Conservation (phyloP, 1,140 invertebrate genomes). For the Aleiodes sp. region DNA sequence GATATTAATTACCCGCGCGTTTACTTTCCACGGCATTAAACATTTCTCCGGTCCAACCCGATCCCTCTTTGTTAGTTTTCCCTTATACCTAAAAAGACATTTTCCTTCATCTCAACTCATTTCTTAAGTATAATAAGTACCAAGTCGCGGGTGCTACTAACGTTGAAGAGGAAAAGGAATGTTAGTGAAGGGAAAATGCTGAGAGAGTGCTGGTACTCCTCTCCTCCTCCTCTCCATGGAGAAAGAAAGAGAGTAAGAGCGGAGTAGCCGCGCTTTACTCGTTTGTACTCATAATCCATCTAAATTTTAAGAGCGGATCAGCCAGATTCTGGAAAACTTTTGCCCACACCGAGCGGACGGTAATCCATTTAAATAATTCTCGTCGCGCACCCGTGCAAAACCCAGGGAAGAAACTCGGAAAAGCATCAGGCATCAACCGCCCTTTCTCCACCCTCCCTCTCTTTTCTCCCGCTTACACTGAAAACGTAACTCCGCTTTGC, state of each 20-base stretch:
- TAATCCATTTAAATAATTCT: conserved; percentile 67
- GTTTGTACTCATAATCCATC: conserved; percentile 63
- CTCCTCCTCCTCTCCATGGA: not conserved
- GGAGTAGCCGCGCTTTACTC: conserved; percentile 19
- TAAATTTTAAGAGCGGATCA: conserved; percentile 65
- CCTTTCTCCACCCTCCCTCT: not conserved
- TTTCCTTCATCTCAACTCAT: conserved; percentile 50
- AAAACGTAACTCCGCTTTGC: conserved; percentile 12
- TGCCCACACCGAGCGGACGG: conserved; percentile 47
- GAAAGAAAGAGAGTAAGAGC: not conserved
- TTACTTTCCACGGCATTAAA: conserved; percentile 66
- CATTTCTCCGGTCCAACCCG: conserved; percentile 60
- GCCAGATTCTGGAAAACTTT: conserved; percentile 55
- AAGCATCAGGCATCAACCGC: not conserved
- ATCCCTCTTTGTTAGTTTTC: conserved; percentile 65
- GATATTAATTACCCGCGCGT: conserved; percentile 65
- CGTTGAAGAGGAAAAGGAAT: conserved; percentile 9
- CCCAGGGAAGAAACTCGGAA: conserved; percentile 43
- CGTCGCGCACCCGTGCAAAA: conserved; percentile 41
- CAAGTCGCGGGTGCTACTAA: conserved; percentile 47
- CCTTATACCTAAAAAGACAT: conserved; percentile 14
- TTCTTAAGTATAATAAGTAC: conserved; percentile 64
- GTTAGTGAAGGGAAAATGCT: not conserved
- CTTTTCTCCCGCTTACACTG: conserved; percentile 21
- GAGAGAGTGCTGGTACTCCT: not conserved